Evolutionary conservation across 2,888 invertebrate genomes (phyloP).

Genomic region (Bruchidius siliquastri): DNA sequence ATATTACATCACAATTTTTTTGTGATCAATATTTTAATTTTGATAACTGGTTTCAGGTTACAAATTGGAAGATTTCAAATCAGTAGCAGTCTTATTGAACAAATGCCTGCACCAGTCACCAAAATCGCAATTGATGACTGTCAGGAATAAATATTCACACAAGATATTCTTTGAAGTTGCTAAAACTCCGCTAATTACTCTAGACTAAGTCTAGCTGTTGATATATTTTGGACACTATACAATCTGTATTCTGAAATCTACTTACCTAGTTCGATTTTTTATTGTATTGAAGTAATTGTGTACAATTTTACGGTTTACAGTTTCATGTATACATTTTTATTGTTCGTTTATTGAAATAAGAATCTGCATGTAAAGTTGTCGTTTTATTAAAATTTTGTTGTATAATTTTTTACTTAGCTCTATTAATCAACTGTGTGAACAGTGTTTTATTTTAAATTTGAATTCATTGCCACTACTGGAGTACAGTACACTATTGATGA

Average conservation of each 20-base stretch:
- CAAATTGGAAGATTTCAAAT: conserved; percentile 65
- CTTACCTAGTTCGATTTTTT: not conserved
- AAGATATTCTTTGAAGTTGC: conserved; percentile 91
- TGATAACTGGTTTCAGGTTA: conserved; percentile 58
- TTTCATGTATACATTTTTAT: not conserved
- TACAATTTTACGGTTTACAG: not conserved
- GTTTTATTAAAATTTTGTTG: not conserved
- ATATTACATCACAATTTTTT: too few species aligned
- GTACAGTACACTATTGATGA: too few species aligned
- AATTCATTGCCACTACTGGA: too few species aligned
- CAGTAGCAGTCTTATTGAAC: conserved; percentile 70
- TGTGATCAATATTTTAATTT: conserved; percentile 1
- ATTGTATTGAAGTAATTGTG: not conserved
- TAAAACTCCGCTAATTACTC: conserved; percentile 63
- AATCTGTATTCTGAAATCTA: not conserved
- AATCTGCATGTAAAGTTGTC: not conserved
- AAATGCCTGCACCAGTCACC: conserved; percentile 70
- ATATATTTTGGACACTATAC: not conserved
- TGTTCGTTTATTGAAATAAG: not conserved
- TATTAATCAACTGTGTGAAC: too few species aligned
- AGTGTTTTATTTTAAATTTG: too few species aligned
- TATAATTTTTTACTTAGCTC: not conserved
- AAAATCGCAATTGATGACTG: conserved; percentile 77
- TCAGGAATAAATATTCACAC: conserved; percentile 91
- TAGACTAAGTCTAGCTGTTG: conserved; percentile 27